These are phyloP conservation scores for Hoplodrina blanda DNA, from an alignment of 2,888 invertebrate genomes.

Conservation along the genomic window DNA sequence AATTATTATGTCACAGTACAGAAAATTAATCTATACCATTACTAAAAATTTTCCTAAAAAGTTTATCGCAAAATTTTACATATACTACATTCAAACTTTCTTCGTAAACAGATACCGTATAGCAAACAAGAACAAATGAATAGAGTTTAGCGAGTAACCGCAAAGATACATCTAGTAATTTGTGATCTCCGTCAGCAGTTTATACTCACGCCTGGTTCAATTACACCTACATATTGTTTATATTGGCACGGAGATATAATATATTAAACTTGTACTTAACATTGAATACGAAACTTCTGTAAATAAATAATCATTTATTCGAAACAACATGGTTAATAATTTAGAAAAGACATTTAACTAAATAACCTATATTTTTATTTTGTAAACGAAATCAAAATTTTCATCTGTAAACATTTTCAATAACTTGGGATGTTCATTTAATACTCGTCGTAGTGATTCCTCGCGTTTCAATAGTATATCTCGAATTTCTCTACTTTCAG, in stretches of 20 bases:
- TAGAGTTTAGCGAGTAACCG: constrained; percentile 80
- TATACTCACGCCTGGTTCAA: constrained; percentile 73
- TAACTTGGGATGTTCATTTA: constrained; percentile 78
- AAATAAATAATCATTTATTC: constrained; percentile 34
- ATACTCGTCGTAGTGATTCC: constrained; percentile 72
- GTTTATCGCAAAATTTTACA: constrained; percentile 35
- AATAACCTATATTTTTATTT: constrained; percentile 42
- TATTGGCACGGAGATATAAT: constrained; percentile 26
- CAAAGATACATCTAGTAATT: constrained; percentile 77
- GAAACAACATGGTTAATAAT: constrained; percentile 12
- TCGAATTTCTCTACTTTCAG: constrained; percentile 62
- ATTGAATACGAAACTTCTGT: constrained; percentile 24
- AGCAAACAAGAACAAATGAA: constrained; percentile 80
- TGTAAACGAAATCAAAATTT: constrained; percentile 74
- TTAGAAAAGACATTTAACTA: constrained; percentile 55
- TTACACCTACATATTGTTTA: constrained; percentile 58
- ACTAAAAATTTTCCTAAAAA: neutral
- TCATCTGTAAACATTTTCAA: constrained; percentile 84
- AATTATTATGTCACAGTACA: neutral
- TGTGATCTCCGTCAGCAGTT: constrained; percentile 74
- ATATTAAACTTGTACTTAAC: constrained; percentile 24
- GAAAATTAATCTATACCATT: neutral
- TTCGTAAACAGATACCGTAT: constrained; percentile 71
- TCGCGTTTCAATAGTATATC: constrained; percentile 73
- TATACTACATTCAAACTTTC: constrained; percentile 65